These are phyloP conservation scores for Strigamia maritima DNA, from an alignment of 2,888 invertebrate genomes.

Conservation along the genomic window DNA sequence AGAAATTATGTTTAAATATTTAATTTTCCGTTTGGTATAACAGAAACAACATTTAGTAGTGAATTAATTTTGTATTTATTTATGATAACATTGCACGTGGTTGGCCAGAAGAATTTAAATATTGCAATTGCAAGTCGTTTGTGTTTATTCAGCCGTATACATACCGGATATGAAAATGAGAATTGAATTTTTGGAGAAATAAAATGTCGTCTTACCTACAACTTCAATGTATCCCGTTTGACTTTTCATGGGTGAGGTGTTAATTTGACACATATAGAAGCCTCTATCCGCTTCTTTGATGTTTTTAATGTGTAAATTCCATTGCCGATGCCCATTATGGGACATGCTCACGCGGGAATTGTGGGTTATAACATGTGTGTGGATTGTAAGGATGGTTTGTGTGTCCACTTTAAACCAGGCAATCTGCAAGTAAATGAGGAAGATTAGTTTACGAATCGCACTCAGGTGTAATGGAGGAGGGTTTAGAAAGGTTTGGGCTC, in stretches of 20 bases:
- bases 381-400: slow-evolving; percentile 88
- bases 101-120: not conserved
- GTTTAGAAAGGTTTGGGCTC: not conserved
- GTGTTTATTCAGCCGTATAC: not conserved
- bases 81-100: not conserved
- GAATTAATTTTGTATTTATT: not conserved
- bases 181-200: not conserved
- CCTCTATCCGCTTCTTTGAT: slow-evolving; percentile 71
- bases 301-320: slow-evolving; percentile 42
- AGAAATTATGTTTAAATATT: no score
- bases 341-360: slow-evolving; percentile 81
- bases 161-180: not conserved
- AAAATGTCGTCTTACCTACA: slow-evolving; percentile 38
- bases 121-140: not conserved
- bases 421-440: slow-evolving; percentile 60
- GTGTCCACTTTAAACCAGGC: slow-evolving; percentile 92
- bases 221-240: slow-evolving; percentile 41
- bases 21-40: no score
- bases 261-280: slow-evolving; percentile 84
- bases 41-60: no score
- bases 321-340: slow-evolving; percentile 60
- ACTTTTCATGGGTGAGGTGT: slow-evolving; percentile 41
- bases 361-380: slow-evolving; percentile 87
- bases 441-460: slow-evolving; percentile 47
- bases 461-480: slow-evolving; percentile 45